Evolutionary conservation across 2,888 invertebrate species (phyloP), one percentile per base, ranked within the genome.

Genomic region (Zygaena filipendulae): DNA sequence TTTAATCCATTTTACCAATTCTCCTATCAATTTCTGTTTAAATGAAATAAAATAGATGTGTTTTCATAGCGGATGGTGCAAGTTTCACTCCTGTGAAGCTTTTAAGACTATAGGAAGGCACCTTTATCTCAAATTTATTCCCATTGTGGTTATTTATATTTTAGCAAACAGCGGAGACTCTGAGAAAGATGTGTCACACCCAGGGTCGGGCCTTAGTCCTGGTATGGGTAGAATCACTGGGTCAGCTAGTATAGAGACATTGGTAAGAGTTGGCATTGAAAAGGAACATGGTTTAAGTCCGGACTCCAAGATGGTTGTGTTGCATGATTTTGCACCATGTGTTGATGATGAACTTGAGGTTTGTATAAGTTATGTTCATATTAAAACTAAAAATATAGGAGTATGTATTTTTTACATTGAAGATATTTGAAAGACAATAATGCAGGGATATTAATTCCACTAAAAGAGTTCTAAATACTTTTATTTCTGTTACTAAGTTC

Each of bases 141-240:
- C n/a, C n/a, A n/a, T n/a, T n/a, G n/a, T n/a, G n/a, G n/a, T n/a
- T 19, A 14, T 23, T 33, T 40, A 28, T 34, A 13, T 53, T 53
- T 9, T 74, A 87, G 91, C 90, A 42, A 86, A 87, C 42, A 87
- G 87, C 55, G 87, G 87, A 33, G 90, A 91, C 59, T 87, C 89
- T 24, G 91, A 93, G 52, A 88, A 91, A 53, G 90, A 92, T 39
- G 66, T 90, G 5, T 77, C 77, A 2, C 50, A 74, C 2, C 77
- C 77, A 1, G 68, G 74, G 19, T 88, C 88, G 27, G 87, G 88
- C 14, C 74, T 87, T 4, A 86, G 88, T 36, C 87, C 92, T 27
- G 91, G 92, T 4, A 91, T 94, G 84, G 96, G 96, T 2, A 84
- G 96, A 18, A 95, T 97, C 43, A 96, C 96, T 2, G 96, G 96